phyloP scores from a whole-genome alignment of 2,888 invertebrate species.

The Cephus nigrinus region DNA sequence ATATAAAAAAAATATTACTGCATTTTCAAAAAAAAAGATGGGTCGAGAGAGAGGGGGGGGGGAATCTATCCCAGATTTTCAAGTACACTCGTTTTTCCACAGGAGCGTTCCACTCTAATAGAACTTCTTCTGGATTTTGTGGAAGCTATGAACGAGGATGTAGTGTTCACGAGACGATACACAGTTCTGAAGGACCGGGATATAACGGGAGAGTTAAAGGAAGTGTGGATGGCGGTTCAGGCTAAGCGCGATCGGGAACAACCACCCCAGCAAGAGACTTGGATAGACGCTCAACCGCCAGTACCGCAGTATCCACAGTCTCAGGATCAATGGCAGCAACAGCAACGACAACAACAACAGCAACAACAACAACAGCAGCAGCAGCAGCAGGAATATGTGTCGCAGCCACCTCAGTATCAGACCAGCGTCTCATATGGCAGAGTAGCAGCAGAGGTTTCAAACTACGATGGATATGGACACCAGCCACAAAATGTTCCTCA shows the following conservation, averaged over 20 bases:
- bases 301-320: slow-evolving; percentile 46
- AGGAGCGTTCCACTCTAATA: slow-evolving; percentile 76
- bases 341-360: slow-evolving; percentile 23
- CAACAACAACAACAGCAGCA: slow-evolving; percentile 37
- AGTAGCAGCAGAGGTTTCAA: slow-evolving; percentile 33
- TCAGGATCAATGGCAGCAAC: slow-evolving; percentile 31
- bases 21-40: too few species aligned
- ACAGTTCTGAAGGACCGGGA: slow-evolving; percentile 76
- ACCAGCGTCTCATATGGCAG: slow-evolving; percentile 38
- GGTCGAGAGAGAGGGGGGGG: too few species aligned
- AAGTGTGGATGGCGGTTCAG: slow-evolving; percentile 80
- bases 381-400: slow-evolving; percentile 30
- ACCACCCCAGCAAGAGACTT: slow-evolving; percentile 58
- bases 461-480: slow-evolving; percentile 39
- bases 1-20: too few species aligned
- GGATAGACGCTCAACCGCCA: slow-evolving; percentile 56
- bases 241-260: slow-evolving; percentile 71
- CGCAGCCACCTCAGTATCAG: slow-evolving; percentile 38
- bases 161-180: slow-evolving; percentile 70
- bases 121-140: slow-evolving; percentile 79
- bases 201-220: slow-evolving; percentile 78
- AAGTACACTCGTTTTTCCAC: slow-evolving; percentile 40
- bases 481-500: slow-evolving; percentile 38
- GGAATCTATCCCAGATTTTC: too few species aligned
- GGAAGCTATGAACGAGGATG: slow-evolving; percentile 78